Percentiles rank a stretch among this genome's conserved stretches.
These are phyloP conservation scores for Ammodytes marinus DNA, from an alignment of 2,113 vertebrate genomes.

Conservation along the genomic window DNA sequence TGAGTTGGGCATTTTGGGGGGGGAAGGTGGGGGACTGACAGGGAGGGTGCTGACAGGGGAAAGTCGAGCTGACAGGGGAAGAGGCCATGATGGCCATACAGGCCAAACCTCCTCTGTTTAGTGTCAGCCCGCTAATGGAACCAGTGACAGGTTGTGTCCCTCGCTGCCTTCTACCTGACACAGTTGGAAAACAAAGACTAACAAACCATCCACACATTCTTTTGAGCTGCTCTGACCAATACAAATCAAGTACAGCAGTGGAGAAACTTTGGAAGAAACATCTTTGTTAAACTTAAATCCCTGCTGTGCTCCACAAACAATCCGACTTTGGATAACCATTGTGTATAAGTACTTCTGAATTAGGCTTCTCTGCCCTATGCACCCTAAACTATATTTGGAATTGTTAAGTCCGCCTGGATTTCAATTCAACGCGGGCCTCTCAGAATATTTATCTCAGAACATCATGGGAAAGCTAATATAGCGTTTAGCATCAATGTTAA, in stretches of 20 bases:
- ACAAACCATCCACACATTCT: constrained; percentile 43
- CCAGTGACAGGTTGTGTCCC: constrained; percentile 53
- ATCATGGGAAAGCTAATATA: no score
- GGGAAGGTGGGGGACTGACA: constrained; percentile 6
- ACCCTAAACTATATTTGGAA: no score
- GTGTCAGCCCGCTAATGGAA: constrained; percentile 78
- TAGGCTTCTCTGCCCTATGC: background rate
- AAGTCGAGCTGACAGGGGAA: constrained; percentile 53
- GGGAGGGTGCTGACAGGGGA: background rate
- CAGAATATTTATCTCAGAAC: no score
- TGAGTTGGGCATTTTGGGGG: constrained; percentile 2
- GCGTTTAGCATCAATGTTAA: no score
- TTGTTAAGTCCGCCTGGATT: no score
- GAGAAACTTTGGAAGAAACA: constrained; percentile 26
- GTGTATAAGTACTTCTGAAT: background rate
- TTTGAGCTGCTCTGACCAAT: constrained; percentile 51
- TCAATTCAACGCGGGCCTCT: no score
- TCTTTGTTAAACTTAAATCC: constrained; percentile 10
- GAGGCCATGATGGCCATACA: constrained; percentile 41
- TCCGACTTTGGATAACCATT: background rate
- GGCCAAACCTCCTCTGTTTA: constrained; percentile 75
- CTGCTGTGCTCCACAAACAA: background rate
- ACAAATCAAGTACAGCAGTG: constrained; percentile 36
- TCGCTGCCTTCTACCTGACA: constrained; percentile 17
- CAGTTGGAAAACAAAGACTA: constrained; percentile 55